phyloP scores from a whole-genome alignment of 2,888 invertebrate genomes.

The Protophormia terraenovae region DNA sequence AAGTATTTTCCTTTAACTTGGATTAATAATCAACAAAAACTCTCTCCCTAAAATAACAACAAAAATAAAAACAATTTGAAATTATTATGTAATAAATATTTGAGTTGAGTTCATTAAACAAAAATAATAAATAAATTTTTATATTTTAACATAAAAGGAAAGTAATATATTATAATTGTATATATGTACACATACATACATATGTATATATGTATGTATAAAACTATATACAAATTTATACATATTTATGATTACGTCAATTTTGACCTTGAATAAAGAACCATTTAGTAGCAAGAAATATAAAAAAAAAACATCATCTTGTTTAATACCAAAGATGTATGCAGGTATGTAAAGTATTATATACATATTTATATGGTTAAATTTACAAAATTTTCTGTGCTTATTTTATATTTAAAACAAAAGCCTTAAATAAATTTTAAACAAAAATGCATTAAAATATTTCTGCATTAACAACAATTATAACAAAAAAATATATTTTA shows the following conservation, averaged over 20 bases:
- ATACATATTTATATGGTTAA: not conserved
- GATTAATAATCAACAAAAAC: too few relatives aligned
- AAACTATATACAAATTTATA: not conserved
- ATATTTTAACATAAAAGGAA: not conserved
- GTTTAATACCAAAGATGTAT: not conserved
- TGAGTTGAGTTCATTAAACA: too few relatives aligned
- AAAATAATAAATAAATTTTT: not conserved
- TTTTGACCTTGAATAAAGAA: slow-evolving; percentile 54
- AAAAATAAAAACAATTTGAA: too few relatives aligned
- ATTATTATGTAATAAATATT: too few relatives aligned
- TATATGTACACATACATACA: not conserved
- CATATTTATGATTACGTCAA: slow-evolving; percentile 52
- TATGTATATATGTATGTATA: not conserved
- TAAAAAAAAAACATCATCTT: slow-evolving; percentile 31
- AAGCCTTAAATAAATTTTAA: not conserved
- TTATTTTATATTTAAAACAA: not conserved
- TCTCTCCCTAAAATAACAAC: too few relatives aligned
- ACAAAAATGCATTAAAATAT: not conserved
- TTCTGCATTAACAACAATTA: too few relatives aligned
- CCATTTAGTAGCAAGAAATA: slow-evolving; percentile 34
- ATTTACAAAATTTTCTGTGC: not conserved
- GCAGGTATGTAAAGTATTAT: not conserved
- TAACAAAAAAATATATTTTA: too few relatives aligned
- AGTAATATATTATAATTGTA: too few relatives aligned
- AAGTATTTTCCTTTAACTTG: too few relatives aligned